Evolutionary conservation across 2,113 vertebrate genomes (phyloP).

Genomic region (Coracopsis vasa): DNA sequence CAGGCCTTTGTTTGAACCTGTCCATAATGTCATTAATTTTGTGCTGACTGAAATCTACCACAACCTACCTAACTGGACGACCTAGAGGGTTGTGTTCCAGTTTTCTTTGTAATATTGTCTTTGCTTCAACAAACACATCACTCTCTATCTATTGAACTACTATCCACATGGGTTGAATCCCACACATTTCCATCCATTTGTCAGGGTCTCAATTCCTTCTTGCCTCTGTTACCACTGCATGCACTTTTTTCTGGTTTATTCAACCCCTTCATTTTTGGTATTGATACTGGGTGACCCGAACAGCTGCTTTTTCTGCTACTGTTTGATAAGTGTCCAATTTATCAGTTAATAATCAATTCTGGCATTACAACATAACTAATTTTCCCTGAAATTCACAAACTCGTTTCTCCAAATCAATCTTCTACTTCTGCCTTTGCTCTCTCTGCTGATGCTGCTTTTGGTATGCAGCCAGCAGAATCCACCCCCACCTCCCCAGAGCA

Average conservation of each 20-base stretch:
- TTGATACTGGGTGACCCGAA: background rate
- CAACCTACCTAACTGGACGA: background rate
- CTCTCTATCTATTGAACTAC: background rate
- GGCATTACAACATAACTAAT: background rate
- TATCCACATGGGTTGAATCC: background rate
- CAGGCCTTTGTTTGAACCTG: background rate
- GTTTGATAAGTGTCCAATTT: background rate
- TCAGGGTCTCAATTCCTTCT: background rate
- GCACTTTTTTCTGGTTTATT: background rate
- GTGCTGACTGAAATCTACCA: background rate
- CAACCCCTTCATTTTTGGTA: background rate
- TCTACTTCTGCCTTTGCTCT: background rate
- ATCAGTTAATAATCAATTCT: background rate
- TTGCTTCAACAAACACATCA: background rate
- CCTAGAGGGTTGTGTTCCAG: background rate
- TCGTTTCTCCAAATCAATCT: background rate
- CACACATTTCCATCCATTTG: background rate
- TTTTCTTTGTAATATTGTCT: background rate
- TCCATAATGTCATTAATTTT: background rate
- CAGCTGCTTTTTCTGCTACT: background rate
- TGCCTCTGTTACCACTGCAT: background rate
- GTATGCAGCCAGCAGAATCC: background rate
- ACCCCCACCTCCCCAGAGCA: background rate
- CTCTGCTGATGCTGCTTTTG: background rate
- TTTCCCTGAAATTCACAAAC: background rate